Evolutionary conservation across 92 coral and sea anemone genomes (phyloP).

Genomic region (Pocillopora grandis): DNA sequence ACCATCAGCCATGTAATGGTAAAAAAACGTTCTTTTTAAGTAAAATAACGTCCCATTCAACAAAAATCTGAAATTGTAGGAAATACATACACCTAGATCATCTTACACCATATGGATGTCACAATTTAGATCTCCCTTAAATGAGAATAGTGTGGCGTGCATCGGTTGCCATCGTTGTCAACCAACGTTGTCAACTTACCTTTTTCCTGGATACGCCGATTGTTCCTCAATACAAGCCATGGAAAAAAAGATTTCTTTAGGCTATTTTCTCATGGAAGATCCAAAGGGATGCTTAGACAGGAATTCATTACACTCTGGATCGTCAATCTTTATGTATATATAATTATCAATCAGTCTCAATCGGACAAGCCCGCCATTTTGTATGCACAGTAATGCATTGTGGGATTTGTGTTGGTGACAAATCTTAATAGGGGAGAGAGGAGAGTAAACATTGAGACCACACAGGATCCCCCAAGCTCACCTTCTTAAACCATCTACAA

Average conservation of each 20-base stretch:
- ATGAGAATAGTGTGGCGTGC: background rate
- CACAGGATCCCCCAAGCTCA: no score
- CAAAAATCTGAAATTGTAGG: no score
- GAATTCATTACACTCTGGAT: background rate
- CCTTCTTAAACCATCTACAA: no score
- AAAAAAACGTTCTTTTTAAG: no score
- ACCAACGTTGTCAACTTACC: conserved; percentile 40
- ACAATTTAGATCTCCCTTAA: background rate
- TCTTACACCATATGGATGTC: no score
- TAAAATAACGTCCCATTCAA: no score
- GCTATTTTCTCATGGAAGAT: background rate
- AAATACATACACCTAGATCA: no score
- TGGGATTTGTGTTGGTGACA: conserved; percentile 48
- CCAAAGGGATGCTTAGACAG: background rate
- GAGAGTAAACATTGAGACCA: background rate
- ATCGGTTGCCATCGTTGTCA: conserved; percentile 55
- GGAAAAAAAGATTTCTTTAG: conserved; percentile 26
- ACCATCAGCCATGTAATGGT: no score
- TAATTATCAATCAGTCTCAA: background rate
- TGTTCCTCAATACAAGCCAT: conserved; percentile 73
- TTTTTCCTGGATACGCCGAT: conserved; percentile 62
- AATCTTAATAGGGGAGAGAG: background rate
- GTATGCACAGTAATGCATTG: conserved; percentile 39
- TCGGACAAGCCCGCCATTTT: conserved; percentile 65
- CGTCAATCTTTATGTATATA: background rate